Base-by-base conservation (phyloP, 2,797 vertebrate genomes). In the Scleropages formosus region DNA sequence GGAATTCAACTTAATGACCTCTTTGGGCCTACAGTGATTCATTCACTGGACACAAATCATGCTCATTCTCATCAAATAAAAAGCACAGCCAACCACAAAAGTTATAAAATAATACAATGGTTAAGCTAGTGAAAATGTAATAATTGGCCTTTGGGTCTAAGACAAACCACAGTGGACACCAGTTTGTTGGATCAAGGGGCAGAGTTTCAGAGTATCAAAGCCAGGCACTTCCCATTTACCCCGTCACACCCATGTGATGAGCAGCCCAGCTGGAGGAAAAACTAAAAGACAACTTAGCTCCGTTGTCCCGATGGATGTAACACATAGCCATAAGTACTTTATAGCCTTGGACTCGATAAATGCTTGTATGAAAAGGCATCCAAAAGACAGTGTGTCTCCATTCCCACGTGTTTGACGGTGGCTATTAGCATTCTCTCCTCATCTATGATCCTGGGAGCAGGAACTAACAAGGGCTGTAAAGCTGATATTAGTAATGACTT, bases 241-340 rank as follows among this genome's bases (percentile, higher is more conserved):
- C 75, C 47, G 71, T 73, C 60, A 47, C 63, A 26, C 31, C 70
- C 44, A 44, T 39, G 20, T 53, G 61, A 72, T 44, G 69, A 63
- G 53, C 31, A 16, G 47, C 47, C 49, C 46, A 65, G 62, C 61
- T 73, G 69, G 71, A 66, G 53, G 66, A 24, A 11, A 63, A 47
- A 76, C 60, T 59, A 56, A 77, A 59, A 58, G 51, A 24, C 15
- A 67, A 60, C 12, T 16, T 9, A 44, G 51, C 20, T 67, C 49
- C 65, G 68, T 53, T 26, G 60, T 64, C 24, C 64, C 74, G 16
- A 6, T 27, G 12, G 46, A 63, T 22, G 20, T n/a, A 51, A 59
- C 22, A 44, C 31, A 63, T 13, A 27, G 18, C 31, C 60, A 51
- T 74, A 18, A 20, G 44, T 24, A 46, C 60, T 64, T 59, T 13